Percentiles rank a stretch among this genome's conserved stretches.
These are phyloP conservation scores for Pyrgus malvae DNA, from an alignment of 2,888 invertebrate genomes.

Conservation along the genomic window DNA sequence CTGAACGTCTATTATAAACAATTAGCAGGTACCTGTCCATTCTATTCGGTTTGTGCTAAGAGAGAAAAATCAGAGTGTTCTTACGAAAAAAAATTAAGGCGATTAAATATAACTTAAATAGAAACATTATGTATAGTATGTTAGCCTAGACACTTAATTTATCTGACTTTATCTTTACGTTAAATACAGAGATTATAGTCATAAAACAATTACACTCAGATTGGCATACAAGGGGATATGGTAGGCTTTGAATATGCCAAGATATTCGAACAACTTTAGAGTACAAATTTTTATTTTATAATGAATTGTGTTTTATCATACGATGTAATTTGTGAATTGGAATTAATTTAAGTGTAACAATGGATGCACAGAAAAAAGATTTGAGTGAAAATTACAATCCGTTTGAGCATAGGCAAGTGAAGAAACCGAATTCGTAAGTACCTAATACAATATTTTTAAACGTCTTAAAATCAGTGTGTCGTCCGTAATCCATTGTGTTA, in stretches of 20 bases:
- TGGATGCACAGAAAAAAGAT: constrained; percentile 30
- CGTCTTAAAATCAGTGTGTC: too few species aligned
- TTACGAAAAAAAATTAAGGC: too few species aligned
- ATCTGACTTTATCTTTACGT: constrained; percentile 37
- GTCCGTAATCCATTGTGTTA: too few species aligned
- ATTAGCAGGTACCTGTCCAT: too few species aligned
- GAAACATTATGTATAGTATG: not conserved
- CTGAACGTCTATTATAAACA: too few species aligned
- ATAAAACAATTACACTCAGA: constrained; percentile 37
- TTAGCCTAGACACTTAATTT: constrained; percentile 21
- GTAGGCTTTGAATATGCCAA: constrained; percentile 6
- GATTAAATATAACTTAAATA: too few species aligned
- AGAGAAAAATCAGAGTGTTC: too few species aligned
- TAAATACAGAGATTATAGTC: constrained; percentile 36
- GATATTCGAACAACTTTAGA: not conserved
- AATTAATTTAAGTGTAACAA: constrained; percentile 10
- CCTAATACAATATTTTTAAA: not conserved
- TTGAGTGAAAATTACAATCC: constrained; percentile 54
- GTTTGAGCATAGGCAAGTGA: constrained; percentile 61
- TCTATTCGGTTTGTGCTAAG: too few species aligned
- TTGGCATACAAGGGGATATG: constrained; percentile 28
- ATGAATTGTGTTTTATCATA: not conserved
- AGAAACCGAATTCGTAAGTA: constrained; percentile 71
- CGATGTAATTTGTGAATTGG: not conserved
- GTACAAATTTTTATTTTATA: not conserved